These are phyloP conservation scores for Hypothenemus hampei DNA, from an alignment of 1,140 invertebrate genomes.

Conservation along the genomic window DNA sequence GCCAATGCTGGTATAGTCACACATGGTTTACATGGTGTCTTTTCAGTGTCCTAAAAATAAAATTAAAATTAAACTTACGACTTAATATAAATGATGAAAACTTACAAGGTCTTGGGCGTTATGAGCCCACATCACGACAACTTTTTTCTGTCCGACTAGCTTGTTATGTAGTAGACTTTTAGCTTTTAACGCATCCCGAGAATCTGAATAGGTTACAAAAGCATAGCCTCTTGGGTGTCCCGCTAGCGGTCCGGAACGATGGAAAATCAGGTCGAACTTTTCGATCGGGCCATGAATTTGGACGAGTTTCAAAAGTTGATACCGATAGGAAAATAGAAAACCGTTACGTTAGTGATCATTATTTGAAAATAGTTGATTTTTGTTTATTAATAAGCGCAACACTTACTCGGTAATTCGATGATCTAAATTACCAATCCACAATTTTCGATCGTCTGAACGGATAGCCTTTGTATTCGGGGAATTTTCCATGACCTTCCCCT, in stretches of 20 bases:
- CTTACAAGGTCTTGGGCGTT: conserved; percentile 64
- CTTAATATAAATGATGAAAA: neutral
- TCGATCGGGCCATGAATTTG: conserved; percentile 87
- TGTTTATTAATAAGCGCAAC: neutral
- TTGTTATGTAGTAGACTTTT: conserved; percentile 70
- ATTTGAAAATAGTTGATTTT: neutral
- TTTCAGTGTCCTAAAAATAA: conserved; percentile 52
- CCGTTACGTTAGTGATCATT: conserved; percentile 17
- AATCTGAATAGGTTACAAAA: conserved; percentile 78
- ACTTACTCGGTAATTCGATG: conserved; percentile 87
- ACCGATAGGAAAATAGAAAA: conserved; percentile 65
- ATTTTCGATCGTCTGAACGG: conserved; percentile 61
- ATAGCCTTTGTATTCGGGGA: neutral
- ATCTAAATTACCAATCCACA: conserved; percentile 91
- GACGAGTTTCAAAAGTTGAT: conserved; percentile 89
- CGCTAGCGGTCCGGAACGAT: conserved; percentile 79
- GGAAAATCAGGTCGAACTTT: conserved; percentile 92
- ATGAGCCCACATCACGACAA: conserved; percentile 79
- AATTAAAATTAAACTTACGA: conserved; percentile 17
- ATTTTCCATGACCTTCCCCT: neutral
- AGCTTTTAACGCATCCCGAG: conserved; percentile 61
- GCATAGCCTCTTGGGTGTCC: conserved; percentile 90
- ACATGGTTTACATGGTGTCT: conserved; percentile 67
- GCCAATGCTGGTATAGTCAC: conserved; percentile 70
- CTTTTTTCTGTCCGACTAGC: conserved; percentile 64